Percentiles rank a stretch among this genome's conserved stretches.
Conservation (phyloP, 2,797 vertebrate genomes). For the Arremon aurantiirostris region DNA sequence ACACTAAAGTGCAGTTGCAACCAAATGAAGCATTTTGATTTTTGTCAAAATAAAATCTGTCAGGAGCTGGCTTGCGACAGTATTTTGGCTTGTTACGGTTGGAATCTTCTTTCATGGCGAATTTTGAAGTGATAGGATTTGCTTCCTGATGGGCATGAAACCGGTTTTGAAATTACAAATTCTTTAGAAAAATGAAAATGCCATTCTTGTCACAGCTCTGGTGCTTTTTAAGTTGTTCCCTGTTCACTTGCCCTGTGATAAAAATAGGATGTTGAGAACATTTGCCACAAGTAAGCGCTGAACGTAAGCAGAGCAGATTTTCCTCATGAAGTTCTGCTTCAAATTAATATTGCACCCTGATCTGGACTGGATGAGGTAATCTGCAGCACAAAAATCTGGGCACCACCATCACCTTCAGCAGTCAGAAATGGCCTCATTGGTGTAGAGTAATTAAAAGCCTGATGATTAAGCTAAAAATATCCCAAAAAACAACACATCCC, state of each 20-base stretch:
- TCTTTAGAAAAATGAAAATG: conserved; percentile 31
- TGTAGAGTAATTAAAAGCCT: neutral
- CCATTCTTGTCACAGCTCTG: conserved; percentile 1
- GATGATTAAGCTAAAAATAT: neutral
- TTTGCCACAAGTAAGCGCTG: neutral
- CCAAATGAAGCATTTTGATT: conserved; percentile 30
- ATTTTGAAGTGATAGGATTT: conserved; percentile 48
- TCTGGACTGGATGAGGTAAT: neutral
- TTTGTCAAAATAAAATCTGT: conserved; percentile 47
- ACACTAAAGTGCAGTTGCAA: neutral
- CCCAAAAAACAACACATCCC: too few relatives aligned
- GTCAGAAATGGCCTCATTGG: neutral
- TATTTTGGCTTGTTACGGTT: conserved; percentile 30
- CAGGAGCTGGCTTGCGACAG: conserved; percentile 7
- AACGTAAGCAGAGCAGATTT: neutral
- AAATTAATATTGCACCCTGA: neutral
- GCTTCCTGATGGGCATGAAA: conserved; percentile 30
- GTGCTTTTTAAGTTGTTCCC: neutral
- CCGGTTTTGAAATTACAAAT: conserved; percentile 24
- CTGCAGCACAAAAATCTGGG: neutral
- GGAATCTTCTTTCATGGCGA: conserved; percentile 29
- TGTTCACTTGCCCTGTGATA: neutral
- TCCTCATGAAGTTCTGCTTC: neutral
- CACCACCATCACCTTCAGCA: neutral
- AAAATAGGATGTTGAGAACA: neutral